Evolutionary conservation across 2,888 invertebrate species (phyloP).

Genomic region (Microchrysa polita): DNA sequence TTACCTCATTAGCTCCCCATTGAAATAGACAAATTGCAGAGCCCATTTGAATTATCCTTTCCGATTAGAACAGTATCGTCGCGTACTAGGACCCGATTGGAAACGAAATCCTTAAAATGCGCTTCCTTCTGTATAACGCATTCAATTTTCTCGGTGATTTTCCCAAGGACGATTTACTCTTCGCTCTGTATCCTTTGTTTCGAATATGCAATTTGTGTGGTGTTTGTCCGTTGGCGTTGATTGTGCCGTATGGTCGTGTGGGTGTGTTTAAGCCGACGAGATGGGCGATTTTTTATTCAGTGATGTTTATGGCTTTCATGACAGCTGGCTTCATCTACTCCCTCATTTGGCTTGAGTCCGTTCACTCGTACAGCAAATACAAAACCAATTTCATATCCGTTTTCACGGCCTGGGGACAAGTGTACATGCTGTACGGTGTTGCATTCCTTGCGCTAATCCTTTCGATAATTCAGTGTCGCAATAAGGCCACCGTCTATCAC

Average conservation of each 20-base stretch:
- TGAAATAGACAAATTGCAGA: too few species aligned
- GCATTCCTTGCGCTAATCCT: slow-evolving; percentile 25
- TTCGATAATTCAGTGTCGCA: not conserved
- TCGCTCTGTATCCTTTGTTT: slow-evolving; percentile 39
- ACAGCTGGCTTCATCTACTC: slow-evolving; percentile 32
- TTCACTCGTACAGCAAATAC: slow-evolving; percentile 34
- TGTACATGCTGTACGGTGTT: slow-evolving; percentile 17
- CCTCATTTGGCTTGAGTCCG: not conserved
- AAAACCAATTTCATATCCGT: slow-evolving; percentile 24
- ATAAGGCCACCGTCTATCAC: slow-evolving; percentile 17
- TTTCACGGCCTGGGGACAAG: slow-evolving; percentile 22
- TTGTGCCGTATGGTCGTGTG: not conserved
- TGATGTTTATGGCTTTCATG: not conserved
- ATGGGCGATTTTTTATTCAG: slow-evolving; percentile 9
- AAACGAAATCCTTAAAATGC: slow-evolving; percentile 3
- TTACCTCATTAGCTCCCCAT: too few species aligned
- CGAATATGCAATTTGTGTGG: slow-evolving; percentile 31
- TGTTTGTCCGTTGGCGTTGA: slow-evolving; percentile 26
- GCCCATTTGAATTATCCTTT: not conserved
- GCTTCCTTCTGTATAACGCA: not conserved
- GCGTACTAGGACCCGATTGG: not conserved
- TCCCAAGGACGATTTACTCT: slow-evolving; percentile 28
- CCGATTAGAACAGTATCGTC: not conserved
- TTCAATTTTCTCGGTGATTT: slow-evolving; percentile 29
- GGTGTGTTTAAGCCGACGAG: slow-evolving; percentile 27